Percentiles rank a stretch among this genome's conserved stretches.
Evolutionary conservation across 2,113 vertebrate genomes (phyloP).

Genomic region (Plecturocebus donacophilus): DNA sequence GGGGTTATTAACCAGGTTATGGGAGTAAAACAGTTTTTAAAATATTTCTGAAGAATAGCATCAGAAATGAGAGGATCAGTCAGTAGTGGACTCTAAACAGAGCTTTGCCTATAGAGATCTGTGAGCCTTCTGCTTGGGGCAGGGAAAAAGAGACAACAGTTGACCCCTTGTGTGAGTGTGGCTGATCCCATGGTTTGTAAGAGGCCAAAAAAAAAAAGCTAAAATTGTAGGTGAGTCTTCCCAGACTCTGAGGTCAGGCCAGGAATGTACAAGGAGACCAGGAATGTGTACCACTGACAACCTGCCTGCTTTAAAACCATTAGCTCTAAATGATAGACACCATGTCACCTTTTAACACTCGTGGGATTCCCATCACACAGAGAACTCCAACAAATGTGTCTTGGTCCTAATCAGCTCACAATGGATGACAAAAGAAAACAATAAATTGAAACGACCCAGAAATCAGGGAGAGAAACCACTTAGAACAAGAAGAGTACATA

Average conservation of each 20-base stretch:
- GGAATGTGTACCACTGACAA: neutral
- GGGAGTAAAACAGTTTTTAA: neutral
- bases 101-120: neutral
- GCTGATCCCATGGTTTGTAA: neutral
- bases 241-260: neutral
- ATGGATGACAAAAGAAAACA: neutral
- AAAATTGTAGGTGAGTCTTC: neutral
- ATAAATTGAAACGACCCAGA: neutral
- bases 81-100: neutral
- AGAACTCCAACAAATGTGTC: neutral
- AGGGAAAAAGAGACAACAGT: neutral
- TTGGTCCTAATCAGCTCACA: neutral
- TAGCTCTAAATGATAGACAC: neutral
- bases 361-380: neutral
- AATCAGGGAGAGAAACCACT: neutral
- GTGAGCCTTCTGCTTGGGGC: neutral
- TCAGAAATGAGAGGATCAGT: neutral
- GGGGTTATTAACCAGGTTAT: conserved; percentile 2
- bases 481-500: neutral
- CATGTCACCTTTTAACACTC: neutral
- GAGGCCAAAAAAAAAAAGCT: neutral
- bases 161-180: neutral
- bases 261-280: neutral
- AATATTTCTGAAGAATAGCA: neutral
- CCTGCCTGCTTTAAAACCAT: neutral